These are phyloP conservation scores for Psilopsiagon aymara DNA, from an alignment of 2,113 vertebrate genomes.

Conservation along the genomic window DNA sequence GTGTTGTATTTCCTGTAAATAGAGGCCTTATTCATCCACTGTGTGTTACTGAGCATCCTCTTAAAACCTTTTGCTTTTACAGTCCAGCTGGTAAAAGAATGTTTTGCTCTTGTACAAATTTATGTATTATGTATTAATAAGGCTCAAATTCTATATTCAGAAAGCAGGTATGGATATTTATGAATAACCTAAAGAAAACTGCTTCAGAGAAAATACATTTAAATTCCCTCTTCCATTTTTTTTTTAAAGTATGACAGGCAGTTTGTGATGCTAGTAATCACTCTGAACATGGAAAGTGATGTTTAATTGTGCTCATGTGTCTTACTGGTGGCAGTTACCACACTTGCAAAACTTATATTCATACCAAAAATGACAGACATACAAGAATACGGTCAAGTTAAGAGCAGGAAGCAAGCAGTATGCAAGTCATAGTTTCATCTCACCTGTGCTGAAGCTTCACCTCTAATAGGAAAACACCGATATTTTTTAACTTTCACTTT, in stretches of 20 bases:
- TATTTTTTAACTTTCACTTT: neutral
- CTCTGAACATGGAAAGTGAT: neutral
- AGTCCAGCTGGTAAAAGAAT: neutral
- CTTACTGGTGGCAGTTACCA: neutral
- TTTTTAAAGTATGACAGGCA: neutral
- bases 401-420: neutral
- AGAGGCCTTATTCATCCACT: neutral
- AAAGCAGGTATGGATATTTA: slow-evolving; percentile 13
- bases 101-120: neutral
- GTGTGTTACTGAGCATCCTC: neutral
- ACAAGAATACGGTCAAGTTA: neutral
- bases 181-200: neutral
- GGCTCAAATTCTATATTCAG: neutral
- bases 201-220: neutral
- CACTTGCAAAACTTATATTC: neutral
- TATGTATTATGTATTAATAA: slow-evolving; percentile 25
- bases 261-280: neutral
- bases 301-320: neutral
- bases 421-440: neutral
- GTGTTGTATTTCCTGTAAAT: neutral
- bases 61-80: neutral
- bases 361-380: neutral
- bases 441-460: neutral
- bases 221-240: neutral
- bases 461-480: neutral